These are phyloP conservation scores for Neogale vison DNA, from an alignment of 2,113 vertebrate genomes.

Conservation along the genomic window DNA sequence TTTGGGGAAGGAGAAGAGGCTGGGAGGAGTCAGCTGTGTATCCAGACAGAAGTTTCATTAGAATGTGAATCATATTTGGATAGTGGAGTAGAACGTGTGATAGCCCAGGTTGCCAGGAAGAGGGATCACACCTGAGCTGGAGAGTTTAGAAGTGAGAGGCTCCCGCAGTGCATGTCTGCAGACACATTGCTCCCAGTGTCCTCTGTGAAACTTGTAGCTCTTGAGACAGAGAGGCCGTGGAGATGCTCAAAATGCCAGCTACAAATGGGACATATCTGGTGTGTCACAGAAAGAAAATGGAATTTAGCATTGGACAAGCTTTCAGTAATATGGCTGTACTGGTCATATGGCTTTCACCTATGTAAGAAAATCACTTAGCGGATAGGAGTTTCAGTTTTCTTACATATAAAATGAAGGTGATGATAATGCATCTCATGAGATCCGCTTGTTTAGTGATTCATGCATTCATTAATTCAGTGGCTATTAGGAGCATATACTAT, in stretches of 20 bases:
- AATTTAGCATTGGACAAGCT: not conserved
- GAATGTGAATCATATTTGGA: slow-evolving; percentile 30
- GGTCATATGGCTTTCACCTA: not conserved
- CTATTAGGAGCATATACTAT: not conserved
- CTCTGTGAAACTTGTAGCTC: not conserved
- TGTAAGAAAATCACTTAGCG: not conserved
- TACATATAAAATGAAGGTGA: not conserved
- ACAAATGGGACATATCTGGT: not conserved
- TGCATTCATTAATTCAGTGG: not conserved
- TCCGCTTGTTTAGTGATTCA: not conserved
- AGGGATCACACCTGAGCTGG: not conserved
- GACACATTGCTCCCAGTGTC: not conserved
- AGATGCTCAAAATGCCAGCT: not conserved
- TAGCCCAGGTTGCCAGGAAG: not conserved
- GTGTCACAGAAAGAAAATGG: not conserved
- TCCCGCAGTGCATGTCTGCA: not conserved
- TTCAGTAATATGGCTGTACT: not conserved
- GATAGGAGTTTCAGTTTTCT: not conserved
- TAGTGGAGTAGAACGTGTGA: not conserved
- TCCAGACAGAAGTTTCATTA: slow-evolving; percentile 38
- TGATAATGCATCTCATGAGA: not conserved
- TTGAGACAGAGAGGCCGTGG: not conserved
- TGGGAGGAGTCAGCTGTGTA: slow-evolving; percentile 37
- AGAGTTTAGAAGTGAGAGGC: not conserved
- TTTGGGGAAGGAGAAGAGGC: not conserved